Base-by-base conservation (phyloP, 2,797 vertebrate genomes). In the Acrocephalus scirpaceus region DNA sequence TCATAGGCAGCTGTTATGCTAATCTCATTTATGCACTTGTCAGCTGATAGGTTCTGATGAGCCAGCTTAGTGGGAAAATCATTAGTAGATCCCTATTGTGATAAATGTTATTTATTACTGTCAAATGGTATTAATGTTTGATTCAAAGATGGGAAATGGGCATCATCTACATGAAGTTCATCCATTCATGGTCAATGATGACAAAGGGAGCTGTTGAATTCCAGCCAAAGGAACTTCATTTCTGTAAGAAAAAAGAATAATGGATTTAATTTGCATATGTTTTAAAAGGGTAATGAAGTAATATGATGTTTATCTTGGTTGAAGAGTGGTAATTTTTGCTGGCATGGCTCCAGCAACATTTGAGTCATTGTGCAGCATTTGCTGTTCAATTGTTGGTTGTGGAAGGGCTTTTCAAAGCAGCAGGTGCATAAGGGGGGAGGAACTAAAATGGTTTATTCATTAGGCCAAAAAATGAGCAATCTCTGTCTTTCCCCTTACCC, bases 201-300 rank as follows among this genome's bases (percentile, higher is more conserved):
- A 99, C 98, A 99, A 99, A 99, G 98, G 98, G 96, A 98, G 92
- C 97, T 92, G 97, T 97, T 98, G 98, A 98, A 98, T 98, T 97
- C 97, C 82, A 97, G 98, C 98, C 98, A 99, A 98, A 98, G 97
- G 98, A 98, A 99, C 98, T 98, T 99, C 98, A 98, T 98, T 98
- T 98, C 97, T 97, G 96, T 79, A 97, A 97, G 97, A 98, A 97
- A 97, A 97, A 98, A 98, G 98, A 98, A 98, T 99, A 99, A 99
- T 99, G 98, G 98, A 98, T 98, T 98, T 98, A 98, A 99, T 99
- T 99, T 99, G 98, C 98, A 99, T 99, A 98, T 99, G 98, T 98
- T 99, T 99, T 99, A 99, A 99, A 99, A 99, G 98, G 98, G 98
- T 99, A 99, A 99, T 99, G 98, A 99, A 99, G 98, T 99, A 99